Percentiles rank a stretch among this genome's conserved stretches.
phyloP scores from a whole-genome alignment of 1,140 invertebrate species.

The Drosophila nannoptera region DNA sequence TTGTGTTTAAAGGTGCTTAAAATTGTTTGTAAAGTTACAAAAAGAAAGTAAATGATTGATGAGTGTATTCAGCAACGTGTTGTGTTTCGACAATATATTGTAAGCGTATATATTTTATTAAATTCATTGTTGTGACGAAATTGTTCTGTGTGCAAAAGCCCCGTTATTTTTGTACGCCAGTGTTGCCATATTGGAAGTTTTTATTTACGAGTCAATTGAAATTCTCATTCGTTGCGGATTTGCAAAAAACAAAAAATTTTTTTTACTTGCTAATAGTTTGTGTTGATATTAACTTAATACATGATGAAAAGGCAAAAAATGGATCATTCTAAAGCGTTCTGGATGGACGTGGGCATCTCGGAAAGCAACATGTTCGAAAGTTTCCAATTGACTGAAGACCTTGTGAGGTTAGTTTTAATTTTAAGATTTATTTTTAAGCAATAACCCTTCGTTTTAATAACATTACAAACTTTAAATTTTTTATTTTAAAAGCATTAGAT shows the following conservation, averaged over 20 bases:
- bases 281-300: slow-evolving; percentile 9
- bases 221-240: too few relatives aligned
- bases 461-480: background rate
- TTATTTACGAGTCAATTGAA: too few relatives aligned
- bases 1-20: slow-evolving; percentile 21
- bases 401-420: slow-evolving; percentile 16
- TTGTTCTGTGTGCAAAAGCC: slow-evolving; percentile 10
- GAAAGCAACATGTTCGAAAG: background rate
- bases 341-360: slow-evolving; percentile 3
- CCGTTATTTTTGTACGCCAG: slow-evolving; percentile 29
- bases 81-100: slow-evolving; percentile 8
- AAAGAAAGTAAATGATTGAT: slow-evolving; percentile 5
- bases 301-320: background rate
- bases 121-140: background rate
- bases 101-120: slow-evolving; percentile 1
- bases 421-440: slow-evolving; percentile 7
- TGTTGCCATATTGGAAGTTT: slow-evolving; percentile 9
- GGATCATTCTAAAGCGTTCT: background rate
- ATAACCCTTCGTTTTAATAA: background rate
- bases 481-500: background rate
- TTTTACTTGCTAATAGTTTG: too few relatives aligned
- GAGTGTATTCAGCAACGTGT: slow-evolving; percentile 1
- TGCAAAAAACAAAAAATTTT: too few relatives aligned
- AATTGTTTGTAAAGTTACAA: slow-evolving; percentile 21
- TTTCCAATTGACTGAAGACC: background rate